phyloP scores from a whole-genome alignment of 2,797 vertebrate genomes.

The Chrysocyon brachyurus region DNA sequence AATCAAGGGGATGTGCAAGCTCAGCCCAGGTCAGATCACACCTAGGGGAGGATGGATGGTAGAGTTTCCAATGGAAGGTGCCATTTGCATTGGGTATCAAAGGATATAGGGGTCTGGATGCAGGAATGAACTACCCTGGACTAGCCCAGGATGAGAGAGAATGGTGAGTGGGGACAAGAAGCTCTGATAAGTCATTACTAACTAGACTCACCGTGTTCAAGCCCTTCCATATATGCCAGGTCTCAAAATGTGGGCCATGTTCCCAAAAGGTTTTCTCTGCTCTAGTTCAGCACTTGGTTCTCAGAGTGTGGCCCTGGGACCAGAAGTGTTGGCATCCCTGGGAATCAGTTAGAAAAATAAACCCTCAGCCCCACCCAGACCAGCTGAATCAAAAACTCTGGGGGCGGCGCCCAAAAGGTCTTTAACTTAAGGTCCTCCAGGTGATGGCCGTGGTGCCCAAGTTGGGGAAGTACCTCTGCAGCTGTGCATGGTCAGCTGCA shows the following conservation, averaged over 20 bases:
- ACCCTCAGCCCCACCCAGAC: background rate
- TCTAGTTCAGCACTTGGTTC: background rate
- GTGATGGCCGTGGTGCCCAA: fast-evolving
- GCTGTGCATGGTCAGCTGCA: fast-evolving
- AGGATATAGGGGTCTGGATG: background rate
- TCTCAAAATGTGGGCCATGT: background rate
- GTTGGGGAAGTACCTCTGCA: background rate
- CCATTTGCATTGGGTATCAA: background rate
- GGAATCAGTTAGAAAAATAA: background rate
- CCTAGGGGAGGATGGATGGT: fast-evolving
- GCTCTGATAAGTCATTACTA: background rate
- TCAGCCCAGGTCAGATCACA: background rate
- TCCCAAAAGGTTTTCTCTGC: fast-evolving
- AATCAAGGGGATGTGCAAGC: background rate
- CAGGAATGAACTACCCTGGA: background rate
- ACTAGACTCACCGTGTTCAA: background rate
- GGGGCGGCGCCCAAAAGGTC: too few relatives aligned
- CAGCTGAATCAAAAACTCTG: background rate
- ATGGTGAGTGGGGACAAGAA: background rate
- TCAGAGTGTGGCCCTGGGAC: background rate
- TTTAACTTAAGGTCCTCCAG: too few relatives aligned
- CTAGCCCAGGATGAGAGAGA: background rate
- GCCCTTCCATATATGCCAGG: fast-evolving
- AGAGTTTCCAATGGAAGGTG: background rate
- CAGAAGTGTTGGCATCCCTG: too few relatives aligned